Evolutionary conservation across 2,888 invertebrate genomes (phyloP).

Genomic region (Allolobophora icterica): DNA sequence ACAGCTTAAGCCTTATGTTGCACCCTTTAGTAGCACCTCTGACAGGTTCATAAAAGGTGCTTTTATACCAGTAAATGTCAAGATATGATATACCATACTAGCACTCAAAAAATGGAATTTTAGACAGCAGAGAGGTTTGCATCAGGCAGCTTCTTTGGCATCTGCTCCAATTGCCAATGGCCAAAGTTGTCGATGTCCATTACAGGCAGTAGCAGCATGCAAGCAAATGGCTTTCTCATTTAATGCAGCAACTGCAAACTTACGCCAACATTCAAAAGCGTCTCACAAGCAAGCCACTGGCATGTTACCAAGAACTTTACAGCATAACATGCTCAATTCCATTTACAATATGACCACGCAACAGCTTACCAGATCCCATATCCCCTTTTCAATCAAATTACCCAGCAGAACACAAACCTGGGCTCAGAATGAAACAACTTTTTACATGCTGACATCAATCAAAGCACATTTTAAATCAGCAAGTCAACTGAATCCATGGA

Average conservation of each 20-base stretch:
- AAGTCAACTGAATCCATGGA: not conserved
- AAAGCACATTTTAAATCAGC: slow-evolving; percentile 9
- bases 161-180: not conserved
- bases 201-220: not conserved
- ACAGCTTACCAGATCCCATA: not conserved
- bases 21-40: not conserved
- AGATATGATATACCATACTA: not conserved
- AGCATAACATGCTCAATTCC: not conserved
- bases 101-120: not conserved
- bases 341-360: not conserved
- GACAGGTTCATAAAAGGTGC: not conserved
- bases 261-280: not conserved
- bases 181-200: not conserved
- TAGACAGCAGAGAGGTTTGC: not conserved
- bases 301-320: not conserved
- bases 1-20: not conserved
- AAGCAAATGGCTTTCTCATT: not conserved
- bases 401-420: not conserved
- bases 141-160: not conserved
- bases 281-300: not conserved
- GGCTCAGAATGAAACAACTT: not conserved
- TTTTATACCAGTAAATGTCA: not conserved
- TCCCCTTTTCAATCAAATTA: not conserved
- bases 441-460: not conserved
- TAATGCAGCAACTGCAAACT: not conserved